Percentiles rank a stretch among this genome's conserved stretches.
These are phyloP conservation scores for Callithrix jacchus DNA, from an alignment of 2,113 vertebrate genomes.

Conservation along the genomic window DNA sequence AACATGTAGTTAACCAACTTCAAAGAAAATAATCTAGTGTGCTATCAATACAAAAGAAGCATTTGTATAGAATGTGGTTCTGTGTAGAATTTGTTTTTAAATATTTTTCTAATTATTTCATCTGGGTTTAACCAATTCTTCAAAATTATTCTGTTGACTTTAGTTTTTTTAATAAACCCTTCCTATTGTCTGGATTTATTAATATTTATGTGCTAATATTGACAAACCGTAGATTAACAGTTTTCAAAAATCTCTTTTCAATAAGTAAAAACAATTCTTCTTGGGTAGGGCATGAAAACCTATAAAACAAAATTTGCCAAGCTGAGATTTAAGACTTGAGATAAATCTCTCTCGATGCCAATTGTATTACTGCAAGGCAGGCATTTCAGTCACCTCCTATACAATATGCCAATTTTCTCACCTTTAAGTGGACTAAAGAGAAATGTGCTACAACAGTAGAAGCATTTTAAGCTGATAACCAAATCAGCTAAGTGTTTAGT, in stretches of 20 bases:
- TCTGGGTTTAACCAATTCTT: not conserved
- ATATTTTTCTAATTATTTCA: not conserved
- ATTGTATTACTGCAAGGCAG: not conserved
- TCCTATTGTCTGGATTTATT: not conserved
- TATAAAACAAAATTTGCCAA: not conserved
- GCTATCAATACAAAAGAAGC: not conserved
- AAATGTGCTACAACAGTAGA: not conserved
- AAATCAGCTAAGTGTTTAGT: not conserved
- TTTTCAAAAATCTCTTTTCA: not conserved
- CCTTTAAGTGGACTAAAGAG: not conserved
- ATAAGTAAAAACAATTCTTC: not conserved
- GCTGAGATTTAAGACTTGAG: not conserved
- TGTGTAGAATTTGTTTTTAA: slow-evolving; percentile 8
- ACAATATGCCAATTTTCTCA: not conserved
- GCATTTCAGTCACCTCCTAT: not conserved
- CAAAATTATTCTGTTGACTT: slow-evolving; percentile 17
- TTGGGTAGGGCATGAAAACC: not conserved
- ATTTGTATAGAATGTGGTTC: not conserved
- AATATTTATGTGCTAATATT: not conserved
- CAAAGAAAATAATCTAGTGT: not conserved
- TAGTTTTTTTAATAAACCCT: not conserved
- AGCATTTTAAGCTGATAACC: not conserved
- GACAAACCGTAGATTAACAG: not conserved
- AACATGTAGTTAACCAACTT: not conserved
- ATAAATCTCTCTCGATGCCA: not conserved